Base-by-base conservation (phyloP, 2,797 vertebrate genomes). In the Mionectes olivaceus region DNA sequence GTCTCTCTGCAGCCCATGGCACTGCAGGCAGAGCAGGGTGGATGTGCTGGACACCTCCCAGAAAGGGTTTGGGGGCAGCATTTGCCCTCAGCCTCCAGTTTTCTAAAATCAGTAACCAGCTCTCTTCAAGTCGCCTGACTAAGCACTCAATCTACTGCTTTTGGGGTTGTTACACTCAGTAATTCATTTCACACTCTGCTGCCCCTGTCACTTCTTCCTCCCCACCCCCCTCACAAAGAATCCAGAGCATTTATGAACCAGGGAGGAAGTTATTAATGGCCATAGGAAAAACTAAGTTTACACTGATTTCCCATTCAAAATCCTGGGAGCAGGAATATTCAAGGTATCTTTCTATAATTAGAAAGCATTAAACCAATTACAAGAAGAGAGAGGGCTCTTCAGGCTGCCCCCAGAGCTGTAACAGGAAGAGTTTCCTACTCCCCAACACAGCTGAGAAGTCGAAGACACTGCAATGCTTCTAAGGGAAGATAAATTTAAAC, bases 401-500 rank as follows among this genome's bases (percentile, higher is more conserved):
- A 59, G 56, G 39, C 33, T 81, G 50, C n/a, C 53, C 61, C 68
- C 46, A 33, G 3, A 80, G 61, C 60, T 75, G 1, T n/a, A 91
- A 83, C 18, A 93, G 35, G 44, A 73, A 21, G 23, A 60, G 24
- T 59, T 49, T 86, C 61, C 73, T 43, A 59, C 32, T 37, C 22
- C 44, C 73, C 27, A 30, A 27, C 25, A 43, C 5, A 88, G 43
- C 76, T 52, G 43, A 67, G 52, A 68, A 86, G 46, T 43, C 3
- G 0, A 90, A 93, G 50, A 65, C 41, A 87, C 55, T 35, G 65
- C 71, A 78, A 4, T 13, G 23, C 30, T 91, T 91, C 46, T 67
- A 43, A 75, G 24, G 13, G 9, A 85, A 91, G 46, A 73, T 35
- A 89, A 56, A 91, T 69, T 57, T 53, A 87, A 93, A 94, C 47